These are phyloP conservation scores for Ectemnius continuus DNA, from an alignment of 2,888 invertebrate species.

Conservation along the genomic window DNA sequence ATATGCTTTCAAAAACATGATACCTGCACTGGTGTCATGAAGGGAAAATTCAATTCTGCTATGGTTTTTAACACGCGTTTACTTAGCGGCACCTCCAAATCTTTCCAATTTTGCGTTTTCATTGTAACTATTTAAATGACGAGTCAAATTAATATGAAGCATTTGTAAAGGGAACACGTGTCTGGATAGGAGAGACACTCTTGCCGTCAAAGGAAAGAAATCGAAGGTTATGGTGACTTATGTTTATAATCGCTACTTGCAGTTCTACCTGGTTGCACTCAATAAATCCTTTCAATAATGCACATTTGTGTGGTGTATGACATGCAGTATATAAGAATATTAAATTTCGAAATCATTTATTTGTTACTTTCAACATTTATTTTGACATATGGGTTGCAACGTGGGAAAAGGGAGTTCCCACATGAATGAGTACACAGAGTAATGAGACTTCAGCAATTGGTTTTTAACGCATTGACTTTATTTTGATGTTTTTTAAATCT, in stretches of 20 bases:
- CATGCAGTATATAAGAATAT: too few relatives aligned
- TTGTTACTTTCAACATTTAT: too few relatives aligned
- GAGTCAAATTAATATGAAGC: too few relatives aligned
- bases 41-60: slow-evolving; percentile 79
- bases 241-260: too few relatives aligned
- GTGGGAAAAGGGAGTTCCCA: not conserved
- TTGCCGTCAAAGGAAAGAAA: too few relatives aligned
- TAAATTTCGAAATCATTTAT: too few relatives aligned
- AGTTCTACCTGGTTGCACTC: too few relatives aligned
- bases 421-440: slow-evolving; percentile 14
- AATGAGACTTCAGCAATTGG: slow-evolving; percentile 48
- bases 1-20: not conserved
- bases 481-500: slow-evolving; percentile 75
- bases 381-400: too few relatives aligned
- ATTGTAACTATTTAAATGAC: slow-evolving; percentile 46
- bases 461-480: slow-evolving; percentile 74
- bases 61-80: slow-evolving; percentile 78
- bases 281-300: too few relatives aligned
- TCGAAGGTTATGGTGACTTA: too few relatives aligned
- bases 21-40: slow-evolving; percentile 83
- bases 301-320: too few relatives aligned
- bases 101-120: slow-evolving; percentile 78
- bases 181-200: not conserved
- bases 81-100: slow-evolving; percentile 78
- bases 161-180: slow-evolving; percentile 8